phyloP scores from a whole-genome alignment of 2,888 invertebrate species.

The Epinotia ramella region DNA sequence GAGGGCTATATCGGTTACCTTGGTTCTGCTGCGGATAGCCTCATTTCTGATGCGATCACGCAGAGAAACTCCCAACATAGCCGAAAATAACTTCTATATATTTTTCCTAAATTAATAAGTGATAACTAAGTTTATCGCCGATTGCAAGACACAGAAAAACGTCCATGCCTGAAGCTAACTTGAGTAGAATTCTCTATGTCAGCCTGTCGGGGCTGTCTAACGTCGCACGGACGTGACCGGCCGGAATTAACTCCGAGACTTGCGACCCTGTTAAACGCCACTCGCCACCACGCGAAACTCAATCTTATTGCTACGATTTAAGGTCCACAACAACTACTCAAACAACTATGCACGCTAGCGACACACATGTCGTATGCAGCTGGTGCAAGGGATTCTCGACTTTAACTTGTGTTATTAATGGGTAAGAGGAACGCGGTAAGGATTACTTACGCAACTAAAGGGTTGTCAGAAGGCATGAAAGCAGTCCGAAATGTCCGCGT shows the following conservation, averaged over 20 bases:
- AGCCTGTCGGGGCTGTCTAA: constrained; percentile 61
- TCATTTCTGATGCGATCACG: too few relatives aligned
- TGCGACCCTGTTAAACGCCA: constrained; percentile 52
- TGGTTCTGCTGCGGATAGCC: too few relatives aligned
- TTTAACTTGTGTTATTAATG: constrained; percentile 50
- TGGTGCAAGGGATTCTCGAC: constrained; percentile 52
- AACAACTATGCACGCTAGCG: constrained; percentile 50
- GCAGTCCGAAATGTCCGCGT: constrained; percentile 67
- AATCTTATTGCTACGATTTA: constrained; percentile 54
- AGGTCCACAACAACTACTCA: constrained; percentile 43
- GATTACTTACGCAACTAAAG: constrained; percentile 64
- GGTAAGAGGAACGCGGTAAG: constrained; percentile 46
- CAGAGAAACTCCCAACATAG: too few relatives aligned
- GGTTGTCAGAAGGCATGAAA: constrained; percentile 73
- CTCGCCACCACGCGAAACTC: constrained; percentile 49
- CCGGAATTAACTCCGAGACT: constrained; percentile 70
- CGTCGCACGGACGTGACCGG: constrained; percentile 72
- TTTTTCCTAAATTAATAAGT: not conserved
- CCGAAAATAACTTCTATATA: not conserved
- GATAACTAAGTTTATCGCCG: constrained; percentile 22
- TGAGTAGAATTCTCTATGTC: constrained; percentile 62
- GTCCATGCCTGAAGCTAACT: constrained; percentile 36
- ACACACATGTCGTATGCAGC: constrained; percentile 51
- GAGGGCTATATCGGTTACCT: too few relatives aligned
- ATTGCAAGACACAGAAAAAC: constrained; percentile 41